phyloP scores from a whole-genome alignment of 2,113 vertebrate species.

The Elephas maximus region DNA sequence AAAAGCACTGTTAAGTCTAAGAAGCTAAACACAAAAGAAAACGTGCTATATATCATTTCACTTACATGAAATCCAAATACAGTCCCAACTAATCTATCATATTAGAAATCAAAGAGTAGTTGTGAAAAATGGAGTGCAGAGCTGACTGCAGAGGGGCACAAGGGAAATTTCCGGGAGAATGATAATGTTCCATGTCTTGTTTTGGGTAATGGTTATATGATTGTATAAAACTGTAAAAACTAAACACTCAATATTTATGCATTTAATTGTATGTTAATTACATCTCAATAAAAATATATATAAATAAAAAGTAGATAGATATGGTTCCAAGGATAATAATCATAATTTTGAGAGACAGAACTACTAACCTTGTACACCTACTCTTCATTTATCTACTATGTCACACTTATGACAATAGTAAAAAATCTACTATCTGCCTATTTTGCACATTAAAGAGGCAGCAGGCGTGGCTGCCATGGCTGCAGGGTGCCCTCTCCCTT shows the following conservation, averaged over 20 bases:
- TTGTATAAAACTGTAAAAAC: not conserved
- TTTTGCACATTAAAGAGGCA: no score
- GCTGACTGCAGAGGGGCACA: not conserved
- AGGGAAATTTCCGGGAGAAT: not conserved
- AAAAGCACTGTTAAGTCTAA: not conserved
- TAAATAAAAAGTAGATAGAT: not conserved
- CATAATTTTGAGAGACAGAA: conserved; percentile 30
- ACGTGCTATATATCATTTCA: not conserved
- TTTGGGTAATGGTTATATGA: not conserved
- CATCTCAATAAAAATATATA: conserved; percentile 6
- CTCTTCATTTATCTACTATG: no score
- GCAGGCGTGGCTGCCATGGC: no score
- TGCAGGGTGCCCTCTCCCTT: no score
- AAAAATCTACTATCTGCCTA: no score
- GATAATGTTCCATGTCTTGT: not conserved
- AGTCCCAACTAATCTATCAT: not conserved
- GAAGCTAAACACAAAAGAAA: conserved; percentile 4
- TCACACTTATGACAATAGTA: no score
- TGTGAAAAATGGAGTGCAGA: not conserved
- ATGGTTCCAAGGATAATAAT: not conserved
- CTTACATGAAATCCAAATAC: not conserved
- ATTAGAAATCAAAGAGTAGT: not conserved
- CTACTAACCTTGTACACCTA: not conserved
- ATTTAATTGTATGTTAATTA: conserved; percentile 1
- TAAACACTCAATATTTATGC: not conserved